Evolutionary conservation across 2,113 vertebrate species (phyloP).

Genomic region (Eublepharis macularius): DNA sequence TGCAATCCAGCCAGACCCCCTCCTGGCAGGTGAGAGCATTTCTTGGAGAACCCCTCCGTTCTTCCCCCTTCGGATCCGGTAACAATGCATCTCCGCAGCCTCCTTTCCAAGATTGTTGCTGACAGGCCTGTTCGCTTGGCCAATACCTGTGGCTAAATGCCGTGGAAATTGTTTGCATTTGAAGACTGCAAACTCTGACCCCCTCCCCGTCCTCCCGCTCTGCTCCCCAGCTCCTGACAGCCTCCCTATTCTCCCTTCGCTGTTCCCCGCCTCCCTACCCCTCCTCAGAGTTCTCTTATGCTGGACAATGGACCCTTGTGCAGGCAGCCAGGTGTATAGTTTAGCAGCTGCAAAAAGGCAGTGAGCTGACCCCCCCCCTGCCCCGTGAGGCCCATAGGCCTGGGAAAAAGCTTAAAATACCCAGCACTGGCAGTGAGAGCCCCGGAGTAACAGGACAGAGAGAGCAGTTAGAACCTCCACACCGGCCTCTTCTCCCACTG

Average conservation of each 20-base stretch:
- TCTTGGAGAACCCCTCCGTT: neutral
- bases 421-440: neutral
- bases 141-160: neutral
- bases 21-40: neutral
- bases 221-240: neutral
- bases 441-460: neutral
- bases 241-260: neutral
- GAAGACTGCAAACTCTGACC: neutral
- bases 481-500: neutral
- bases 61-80: no score
- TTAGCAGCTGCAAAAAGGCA: constrained; percentile 23
- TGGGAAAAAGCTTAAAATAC: constrained; percentile 32
- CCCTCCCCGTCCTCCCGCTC: neutral
- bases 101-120: neutral
- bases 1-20: neutral
- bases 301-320: constrained; percentile 28
- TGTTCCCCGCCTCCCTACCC: neutral
- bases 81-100: neutral
- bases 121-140: neutral
- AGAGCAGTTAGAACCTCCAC: neutral
- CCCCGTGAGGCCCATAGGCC: constrained; percentile 10
- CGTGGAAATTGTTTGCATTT: neutral
- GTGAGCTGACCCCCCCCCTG: neutral
- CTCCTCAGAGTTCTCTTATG: neutral
- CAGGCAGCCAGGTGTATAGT: constrained; percentile 19